These are phyloP conservation scores for Artemia sinica DNA, from an alignment of 2,888 invertebrate species.

Conservation along the genomic window DNA sequence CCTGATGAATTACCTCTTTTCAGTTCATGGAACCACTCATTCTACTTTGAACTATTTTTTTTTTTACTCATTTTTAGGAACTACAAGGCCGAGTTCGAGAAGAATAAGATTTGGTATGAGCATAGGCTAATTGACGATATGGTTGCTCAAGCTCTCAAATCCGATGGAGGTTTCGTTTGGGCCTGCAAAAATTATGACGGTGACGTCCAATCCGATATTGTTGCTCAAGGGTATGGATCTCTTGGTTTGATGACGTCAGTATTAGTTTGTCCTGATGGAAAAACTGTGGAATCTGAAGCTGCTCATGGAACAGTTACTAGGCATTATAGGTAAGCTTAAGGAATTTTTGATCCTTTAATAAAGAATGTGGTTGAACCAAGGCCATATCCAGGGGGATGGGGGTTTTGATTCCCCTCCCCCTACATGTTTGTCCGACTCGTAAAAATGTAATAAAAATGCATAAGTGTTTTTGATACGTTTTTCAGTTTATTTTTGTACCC, in stretches of 20 bases:
- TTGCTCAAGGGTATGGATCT: slow-evolving; percentile 47
- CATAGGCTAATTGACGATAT: slow-evolving; percentile 79
- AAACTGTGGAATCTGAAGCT: slow-evolving; percentile 75
- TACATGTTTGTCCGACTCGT: too few relatives aligned
- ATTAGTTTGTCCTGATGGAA: slow-evolving; percentile 68
- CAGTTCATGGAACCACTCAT: too few relatives aligned
- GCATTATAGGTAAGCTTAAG: slow-evolving; percentile 41
- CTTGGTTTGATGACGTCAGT: slow-evolving; percentile 57
- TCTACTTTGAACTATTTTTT: too few relatives aligned
- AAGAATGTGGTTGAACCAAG: too few relatives aligned
- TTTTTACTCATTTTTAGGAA: slow-evolving; percentile 35
- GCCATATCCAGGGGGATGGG: too few relatives aligned
- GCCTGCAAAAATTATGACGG: slow-evolving; percentile 86
- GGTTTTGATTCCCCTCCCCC: too few relatives aligned
- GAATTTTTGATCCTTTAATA: background rate
- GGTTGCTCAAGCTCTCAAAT: slow-evolving; percentile 70
- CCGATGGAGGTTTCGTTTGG: slow-evolving; percentile 73
- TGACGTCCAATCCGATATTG: slow-evolving; percentile 73
- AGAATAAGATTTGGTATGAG: slow-evolving; percentile 69
- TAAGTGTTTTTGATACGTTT: too few relatives aligned
- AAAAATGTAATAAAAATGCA: too few relatives aligned
- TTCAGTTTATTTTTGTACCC: too few relatives aligned
- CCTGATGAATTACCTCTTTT: too few relatives aligned
- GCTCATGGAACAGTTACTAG: slow-evolving; percentile 82
- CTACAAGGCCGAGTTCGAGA: slow-evolving; percentile 56